Base-by-base conservation (phyloP, 1,140 invertebrate species). In the Sinonovacula constricta region DNA sequence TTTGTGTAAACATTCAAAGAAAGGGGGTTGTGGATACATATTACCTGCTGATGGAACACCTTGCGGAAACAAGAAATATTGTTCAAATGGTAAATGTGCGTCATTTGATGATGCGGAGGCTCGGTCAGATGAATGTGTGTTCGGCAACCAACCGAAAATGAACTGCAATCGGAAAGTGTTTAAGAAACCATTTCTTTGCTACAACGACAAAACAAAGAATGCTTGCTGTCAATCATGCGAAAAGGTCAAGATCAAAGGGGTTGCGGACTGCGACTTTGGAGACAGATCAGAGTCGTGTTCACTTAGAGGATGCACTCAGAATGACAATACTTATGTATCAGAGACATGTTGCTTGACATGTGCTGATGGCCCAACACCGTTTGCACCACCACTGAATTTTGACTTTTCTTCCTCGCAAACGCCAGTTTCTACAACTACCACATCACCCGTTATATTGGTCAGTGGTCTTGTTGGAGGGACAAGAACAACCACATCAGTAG, bases 21-120 rank as follows among this genome's bases (percentile, higher is more conserved):
- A 51, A 22, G 56, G 56, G 15, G 12, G 15, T 0, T 78, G 75
- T 69, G 75, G 31, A 39, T 78, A 53, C 18, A 69, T 78, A 7
- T 33, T 78, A 26, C 75, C 75, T 22, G 75, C 75, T 39, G 75
- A 78, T 69, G 75, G 75, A 60, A 78, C 75, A 5, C 65, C 66
- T 3, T 78, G 75, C 63, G 75, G 75, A n/a, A 69, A 70, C 33
- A 78, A 76, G 30, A 76, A 76, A 67, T 76, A 67, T 26, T 76
- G 72, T 22, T 59, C 14, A 30, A 14, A 59, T 28, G 72, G 72
- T 7, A 66, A 49, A 14, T 76, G 72, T 33, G 7, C 53, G 1
- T 53, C 66, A 30, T 53, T 67, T 67, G 60, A 76, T 39, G 63
- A 67, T 76, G 72, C 62, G 2, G 14, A 34, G 2, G 72, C 56